A percentile compares a stretch with the other conserved stretches of the same genome.
Evolutionary conservation across 2,797 vertebrate species (phyloP).

Genomic region (Novumbra hubbsi): DNA sequence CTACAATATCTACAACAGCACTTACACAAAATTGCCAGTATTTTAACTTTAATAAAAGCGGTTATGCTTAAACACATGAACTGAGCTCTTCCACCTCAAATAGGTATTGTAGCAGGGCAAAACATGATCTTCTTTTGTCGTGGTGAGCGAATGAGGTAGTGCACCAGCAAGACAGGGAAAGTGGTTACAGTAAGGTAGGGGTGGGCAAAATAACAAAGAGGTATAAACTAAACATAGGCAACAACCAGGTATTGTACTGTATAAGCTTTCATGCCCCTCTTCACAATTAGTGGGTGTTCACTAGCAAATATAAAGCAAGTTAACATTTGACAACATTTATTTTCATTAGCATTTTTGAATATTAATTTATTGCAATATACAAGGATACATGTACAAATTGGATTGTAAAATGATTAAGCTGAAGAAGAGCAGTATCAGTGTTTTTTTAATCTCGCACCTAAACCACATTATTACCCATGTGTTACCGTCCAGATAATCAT

Average conservation of each 20-base stretch:
- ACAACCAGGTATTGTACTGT: conserved; percentile 28
- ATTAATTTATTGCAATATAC: conserved; percentile 71
- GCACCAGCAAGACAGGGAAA: conserved; percentile 47
- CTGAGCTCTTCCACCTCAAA: not conserved
- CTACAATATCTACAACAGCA: not conserved
- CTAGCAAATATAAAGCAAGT: conserved; percentile 40
- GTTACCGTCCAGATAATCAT: conserved; percentile 51
- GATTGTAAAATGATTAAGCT: conserved; percentile 29
- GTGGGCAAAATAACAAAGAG: conserved; percentile 11
- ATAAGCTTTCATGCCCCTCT: not conserved
- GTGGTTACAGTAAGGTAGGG: conserved; percentile 17
- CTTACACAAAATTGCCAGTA: too few species aligned
- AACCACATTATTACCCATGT: conserved; percentile 40
- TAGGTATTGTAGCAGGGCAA: not conserved
- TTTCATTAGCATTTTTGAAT: conserved; percentile 53
- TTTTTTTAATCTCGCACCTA: conserved; percentile 29
- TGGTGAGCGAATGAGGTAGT: conserved; percentile 68
- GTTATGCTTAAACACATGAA: not conserved
- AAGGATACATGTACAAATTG: conserved; percentile 58
- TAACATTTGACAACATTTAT: conserved; percentile 59
- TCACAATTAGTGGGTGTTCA: conserved; percentile 32
- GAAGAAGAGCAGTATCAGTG: conserved; percentile 40
- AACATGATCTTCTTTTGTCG: conserved; percentile 21
- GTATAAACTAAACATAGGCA: conserved; percentile 10
- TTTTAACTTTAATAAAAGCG: too few species aligned